Percentiles rank a stretch among this genome's conserved stretches.
These are phyloP conservation scores for Albula goreensis DNA, from an alignment of 2,113 vertebrate species.

Conservation along the genomic window DNA sequence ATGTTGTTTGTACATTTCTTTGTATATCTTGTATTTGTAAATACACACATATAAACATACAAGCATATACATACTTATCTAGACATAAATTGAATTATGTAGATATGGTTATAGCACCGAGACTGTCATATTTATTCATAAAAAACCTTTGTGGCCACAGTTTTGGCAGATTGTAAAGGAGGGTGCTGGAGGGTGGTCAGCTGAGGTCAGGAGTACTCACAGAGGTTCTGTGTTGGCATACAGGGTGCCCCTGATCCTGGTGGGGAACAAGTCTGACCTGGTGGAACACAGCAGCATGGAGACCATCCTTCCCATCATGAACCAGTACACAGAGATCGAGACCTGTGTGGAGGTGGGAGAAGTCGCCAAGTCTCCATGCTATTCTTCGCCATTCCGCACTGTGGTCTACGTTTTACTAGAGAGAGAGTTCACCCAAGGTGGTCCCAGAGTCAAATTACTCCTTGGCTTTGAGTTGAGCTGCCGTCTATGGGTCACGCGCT, in stretches of 20 bases:
- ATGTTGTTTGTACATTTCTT: no score
- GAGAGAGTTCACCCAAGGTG: background rate
- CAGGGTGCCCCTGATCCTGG: slow-evolving; percentile 93
- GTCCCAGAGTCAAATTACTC: background rate
- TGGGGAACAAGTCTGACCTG: slow-evolving; percentile 97
- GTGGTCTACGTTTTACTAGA: background rate
- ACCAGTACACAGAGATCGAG: slow-evolving; percentile 95
- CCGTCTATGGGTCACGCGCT: background rate
- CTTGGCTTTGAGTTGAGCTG: background rate
- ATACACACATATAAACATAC: no score
- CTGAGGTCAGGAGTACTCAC: background rate
- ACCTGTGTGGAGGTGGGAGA: slow-evolving; percentile 94
- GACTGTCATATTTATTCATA: no score
- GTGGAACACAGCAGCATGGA: slow-evolving; percentile 98
- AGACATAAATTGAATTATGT: no score
- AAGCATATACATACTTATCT: no score
- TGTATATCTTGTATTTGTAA: no score
- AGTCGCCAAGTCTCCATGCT: no score
- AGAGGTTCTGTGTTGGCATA: background rate
- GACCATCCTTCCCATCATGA: slow-evolving; percentile 96
- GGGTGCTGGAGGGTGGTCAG: background rate
- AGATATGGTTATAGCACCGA: no score
- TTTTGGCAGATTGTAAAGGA: background rate
- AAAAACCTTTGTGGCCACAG: no score
- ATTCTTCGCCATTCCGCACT: background rate